phyloP scores from a whole-genome alignment of 2,113 vertebrate genomes.

The Macrotus californicus region DNA sequence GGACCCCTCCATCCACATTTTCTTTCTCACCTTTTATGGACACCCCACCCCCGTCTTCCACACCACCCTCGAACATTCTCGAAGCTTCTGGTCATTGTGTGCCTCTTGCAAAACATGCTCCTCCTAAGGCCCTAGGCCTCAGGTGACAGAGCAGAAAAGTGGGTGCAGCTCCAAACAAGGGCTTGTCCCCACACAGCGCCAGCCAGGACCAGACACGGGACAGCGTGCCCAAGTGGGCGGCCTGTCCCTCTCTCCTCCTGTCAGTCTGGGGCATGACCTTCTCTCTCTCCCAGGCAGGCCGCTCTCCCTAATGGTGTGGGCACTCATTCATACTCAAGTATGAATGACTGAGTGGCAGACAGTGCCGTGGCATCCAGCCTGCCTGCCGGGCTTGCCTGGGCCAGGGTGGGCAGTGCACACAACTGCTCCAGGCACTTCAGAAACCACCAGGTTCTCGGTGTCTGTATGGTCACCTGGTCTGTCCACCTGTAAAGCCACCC shows the following conservation, averaged over 20 bases:
- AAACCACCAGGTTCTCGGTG: too few relatives aligned
- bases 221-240: neutral
- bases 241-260: neutral
- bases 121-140: neutral
- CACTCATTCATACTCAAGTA: neutral
- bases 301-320: neutral
- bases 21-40: neutral
- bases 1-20: neutral
- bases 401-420: too few relatives aligned
- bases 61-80: neutral
- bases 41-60: neutral
- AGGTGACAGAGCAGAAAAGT: neutral
- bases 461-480: neutral
- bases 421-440: too few relatives aligned
- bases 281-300: neutral
- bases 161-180: neutral
- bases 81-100: neutral
- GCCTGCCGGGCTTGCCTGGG: too few relatives aligned
- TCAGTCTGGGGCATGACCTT: neutral
- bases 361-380: too few relatives aligned
- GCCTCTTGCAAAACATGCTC: neutral
- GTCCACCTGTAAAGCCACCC: neutral
- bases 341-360: neutral
- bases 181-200: too few relatives aligned
- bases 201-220: neutral